phyloP scores from a whole-genome alignment of 2,797 vertebrate species.

The Rhodeus uyekii region DNA sequence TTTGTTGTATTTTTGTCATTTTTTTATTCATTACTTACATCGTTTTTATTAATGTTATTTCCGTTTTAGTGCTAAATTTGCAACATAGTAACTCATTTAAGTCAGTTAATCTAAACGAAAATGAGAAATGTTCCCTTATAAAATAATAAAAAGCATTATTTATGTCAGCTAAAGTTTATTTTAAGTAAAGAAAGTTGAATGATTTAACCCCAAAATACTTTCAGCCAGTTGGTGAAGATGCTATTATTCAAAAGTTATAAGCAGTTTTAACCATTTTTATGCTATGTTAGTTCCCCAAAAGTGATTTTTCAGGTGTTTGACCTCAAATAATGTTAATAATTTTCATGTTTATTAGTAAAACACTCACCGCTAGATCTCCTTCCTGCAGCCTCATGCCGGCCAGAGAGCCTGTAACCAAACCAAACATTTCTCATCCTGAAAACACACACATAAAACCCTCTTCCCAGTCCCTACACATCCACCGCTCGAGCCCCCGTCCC shows the following conservation, averaged over 20 bases:
- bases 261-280: not conserved
- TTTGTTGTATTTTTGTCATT: not conserved
- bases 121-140: too few species aligned
- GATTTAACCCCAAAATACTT: not conserved
- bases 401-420: constrained; percentile 81
- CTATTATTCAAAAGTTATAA: not conserved
- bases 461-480: not conserved
- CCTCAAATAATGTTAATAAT: not conserved
- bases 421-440: constrained; percentile 16
- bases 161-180: not conserved
- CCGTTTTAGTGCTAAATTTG: not conserved
- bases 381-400: constrained; percentile 91
- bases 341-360: not conserved
- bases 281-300: not conserved
- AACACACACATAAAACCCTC: not conserved
- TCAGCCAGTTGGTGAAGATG: too few species aligned
- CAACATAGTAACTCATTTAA: too few species aligned
- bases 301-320: not conserved
- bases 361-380: constrained; percentile 91
- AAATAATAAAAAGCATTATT: too few species aligned
- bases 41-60: not conserved
- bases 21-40: not conserved
- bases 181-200: too few species aligned
- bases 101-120: too few species aligned
- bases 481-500: not conserved